These are phyloP conservation scores for Nemopilema nomurai DNA, from an alignment of 30 jellyfish, hydroid and myxozoan genomes.

Conservation along the genomic window DNA sequence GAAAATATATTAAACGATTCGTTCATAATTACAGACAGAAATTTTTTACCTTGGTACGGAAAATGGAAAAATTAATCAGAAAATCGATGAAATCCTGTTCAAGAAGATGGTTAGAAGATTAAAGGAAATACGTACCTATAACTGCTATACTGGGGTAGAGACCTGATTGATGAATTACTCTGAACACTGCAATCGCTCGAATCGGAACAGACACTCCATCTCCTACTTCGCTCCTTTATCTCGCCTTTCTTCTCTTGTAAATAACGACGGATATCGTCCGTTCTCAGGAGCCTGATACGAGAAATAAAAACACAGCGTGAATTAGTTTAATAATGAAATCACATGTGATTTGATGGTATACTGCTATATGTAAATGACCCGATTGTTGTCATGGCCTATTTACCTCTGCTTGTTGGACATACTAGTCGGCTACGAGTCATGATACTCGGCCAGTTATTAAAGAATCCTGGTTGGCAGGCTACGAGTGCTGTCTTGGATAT, in stretches of 20 bases:
- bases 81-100: not conserved
- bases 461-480: not conserved
- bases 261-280: constrained; percentile 94
- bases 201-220: constrained; percentile 91
- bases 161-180: constrained; percentile 81
- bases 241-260: constrained; percentile 85
- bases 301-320: constrained; percentile 26
- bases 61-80: not conserved
- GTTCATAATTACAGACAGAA: not conserved
- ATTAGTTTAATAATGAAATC: not conserved
- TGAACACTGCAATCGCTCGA: constrained; percentile 82
- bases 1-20: not conserved
- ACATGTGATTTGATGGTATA: not conserved
- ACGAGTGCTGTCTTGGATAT: too few species aligned
- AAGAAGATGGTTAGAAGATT: not conserved
- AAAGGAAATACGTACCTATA: constrained; percentile 68
- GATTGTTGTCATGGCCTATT: constrained; percentile 19
- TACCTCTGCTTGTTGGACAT: constrained; percentile 38
- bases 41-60: not conserved
- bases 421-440: not conserved
- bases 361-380: not conserved
- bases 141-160: constrained; percentile 98
- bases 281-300: constrained; percentile 66
- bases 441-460: not conserved
- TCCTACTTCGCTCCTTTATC: constrained; percentile 47